Evolutionary conservation across 2,797 vertebrate genomes (phyloP).

Genomic region (Peromyscus attwateri): DNA sequence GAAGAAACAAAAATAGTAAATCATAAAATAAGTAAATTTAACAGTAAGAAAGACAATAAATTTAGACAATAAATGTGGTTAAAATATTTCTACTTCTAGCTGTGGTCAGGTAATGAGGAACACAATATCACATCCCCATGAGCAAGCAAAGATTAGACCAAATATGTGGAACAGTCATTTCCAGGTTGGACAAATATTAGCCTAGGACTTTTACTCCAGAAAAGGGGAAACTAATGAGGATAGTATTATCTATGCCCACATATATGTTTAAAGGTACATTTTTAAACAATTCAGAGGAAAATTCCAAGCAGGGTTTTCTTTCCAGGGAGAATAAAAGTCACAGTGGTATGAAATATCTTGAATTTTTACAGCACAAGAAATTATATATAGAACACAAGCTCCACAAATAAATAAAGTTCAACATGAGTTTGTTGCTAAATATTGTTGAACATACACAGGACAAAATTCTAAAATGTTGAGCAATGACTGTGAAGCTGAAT

Average conservation of each 20-base stretch:
- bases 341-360: not conserved
- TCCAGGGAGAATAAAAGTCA: not conserved
- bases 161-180: slow-evolving; percentile 15
- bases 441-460: not conserved
- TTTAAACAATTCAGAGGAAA: not conserved
- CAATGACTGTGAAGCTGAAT: not conserved
- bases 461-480: not conserved
- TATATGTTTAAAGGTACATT: not conserved
- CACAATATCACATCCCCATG: not conserved
- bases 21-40: not conserved
- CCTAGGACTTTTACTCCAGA: not conserved
- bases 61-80: not conserved
- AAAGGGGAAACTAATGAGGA: not conserved
- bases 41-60: not conserved
- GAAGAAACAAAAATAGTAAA: not conserved
- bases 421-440: not conserved
- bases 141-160: not conserved
- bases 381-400: not conserved
- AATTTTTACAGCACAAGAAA: not conserved
- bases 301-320: not conserved
- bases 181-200: not conserved
- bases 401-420: not conserved
- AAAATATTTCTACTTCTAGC: not conserved
- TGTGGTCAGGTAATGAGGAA: not conserved
- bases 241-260: not conserved